Percentiles rank a stretch among this genome's conserved stretches.
These are phyloP conservation scores for Dicrurus megarhynchus DNA, from an alignment of 2,113 vertebrate species.

Conservation along the genomic window DNA sequence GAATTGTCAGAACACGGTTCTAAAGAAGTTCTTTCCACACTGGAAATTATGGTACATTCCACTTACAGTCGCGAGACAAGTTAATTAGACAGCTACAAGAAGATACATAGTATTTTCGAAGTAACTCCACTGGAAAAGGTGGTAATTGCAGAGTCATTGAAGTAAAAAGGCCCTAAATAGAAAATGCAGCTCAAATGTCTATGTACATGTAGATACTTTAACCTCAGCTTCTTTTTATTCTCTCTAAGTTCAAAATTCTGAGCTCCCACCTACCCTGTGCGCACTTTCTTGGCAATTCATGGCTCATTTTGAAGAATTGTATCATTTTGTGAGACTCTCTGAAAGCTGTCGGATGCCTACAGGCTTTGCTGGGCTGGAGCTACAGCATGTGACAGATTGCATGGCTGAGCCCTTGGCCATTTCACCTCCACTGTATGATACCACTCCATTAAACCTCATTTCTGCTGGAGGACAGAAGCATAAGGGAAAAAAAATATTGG, in stretches of 20 bases:
- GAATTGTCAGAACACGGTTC: background rate
- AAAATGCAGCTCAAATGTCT: background rate
- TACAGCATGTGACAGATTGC: background rate
- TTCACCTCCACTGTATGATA: conserved; percentile 1
- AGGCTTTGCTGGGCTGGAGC: background rate
- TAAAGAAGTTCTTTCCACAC: background rate
- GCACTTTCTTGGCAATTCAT: background rate
- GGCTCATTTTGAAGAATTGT: background rate
- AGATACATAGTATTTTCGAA: conserved; percentile 57
- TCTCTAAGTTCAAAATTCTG: background rate
- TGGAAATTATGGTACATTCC: conserved; percentile 61
- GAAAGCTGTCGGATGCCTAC: background rate
- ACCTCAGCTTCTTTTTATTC: background rate
- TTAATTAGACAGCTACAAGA: conserved; percentile 70
- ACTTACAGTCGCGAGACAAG: conserved; percentile 55
- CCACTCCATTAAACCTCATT: background rate
- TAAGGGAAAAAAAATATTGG: background rate
- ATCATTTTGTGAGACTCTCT: background rate
- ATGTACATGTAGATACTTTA: background rate
- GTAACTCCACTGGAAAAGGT: conserved; percentile 44
- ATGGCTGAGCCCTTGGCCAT: background rate
- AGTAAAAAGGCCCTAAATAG: conserved; percentile 41
- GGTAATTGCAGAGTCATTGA: conserved; percentile 42
- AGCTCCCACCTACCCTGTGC: background rate
- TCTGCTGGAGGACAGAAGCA: background rate